Conservation (phyloP, 2,888 invertebrate genomes). For the Amphimallon solstitiale region DNA sequence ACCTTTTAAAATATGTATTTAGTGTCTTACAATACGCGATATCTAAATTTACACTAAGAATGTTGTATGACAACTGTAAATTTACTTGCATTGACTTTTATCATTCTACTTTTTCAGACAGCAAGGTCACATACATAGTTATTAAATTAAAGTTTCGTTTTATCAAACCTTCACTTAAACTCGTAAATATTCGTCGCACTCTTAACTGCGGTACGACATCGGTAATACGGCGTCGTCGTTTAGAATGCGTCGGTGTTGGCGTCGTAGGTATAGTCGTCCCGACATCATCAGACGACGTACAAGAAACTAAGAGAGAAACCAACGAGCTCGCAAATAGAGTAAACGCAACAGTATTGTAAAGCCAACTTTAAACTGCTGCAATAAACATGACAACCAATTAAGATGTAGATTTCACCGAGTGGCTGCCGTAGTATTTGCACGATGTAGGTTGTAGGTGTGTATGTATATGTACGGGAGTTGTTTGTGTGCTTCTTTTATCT, state of each 20-base stretch:
- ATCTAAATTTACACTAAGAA: too few species aligned
- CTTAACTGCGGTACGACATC: background rate
- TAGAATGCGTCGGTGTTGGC: conserved; percentile 18
- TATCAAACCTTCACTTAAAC: too few species aligned
- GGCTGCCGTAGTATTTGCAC: conserved; percentile 58
- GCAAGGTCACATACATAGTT: too few species aligned
- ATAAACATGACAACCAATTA: conserved; percentile 65
- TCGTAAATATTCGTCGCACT: conserved; percentile 3
- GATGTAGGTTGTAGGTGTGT: conserved; percentile 61
- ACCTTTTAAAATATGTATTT: too few species aligned
- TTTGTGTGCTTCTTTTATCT: conserved; percentile 26
- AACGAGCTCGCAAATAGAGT: conserved; percentile 13
- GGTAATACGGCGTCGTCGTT: conserved; percentile 1
- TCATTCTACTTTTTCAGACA: too few species aligned
- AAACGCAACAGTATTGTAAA: conserved; percentile 38
- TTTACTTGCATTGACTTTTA: too few species aligned
- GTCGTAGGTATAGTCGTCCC: conserved; percentile 13
- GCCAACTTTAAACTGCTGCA: conserved; percentile 56
- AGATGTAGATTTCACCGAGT: conserved; percentile 63
- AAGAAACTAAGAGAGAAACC: conserved; percentile 23
- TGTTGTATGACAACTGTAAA: too few species aligned
- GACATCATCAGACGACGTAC: conserved; percentile 15
- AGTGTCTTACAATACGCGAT: too few species aligned
- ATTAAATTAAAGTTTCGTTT: too few species aligned
- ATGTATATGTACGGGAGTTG: conserved; percentile 37